Conservation (phyloP, 2,888 invertebrate genomes). For the Eledona agricola region DNA sequence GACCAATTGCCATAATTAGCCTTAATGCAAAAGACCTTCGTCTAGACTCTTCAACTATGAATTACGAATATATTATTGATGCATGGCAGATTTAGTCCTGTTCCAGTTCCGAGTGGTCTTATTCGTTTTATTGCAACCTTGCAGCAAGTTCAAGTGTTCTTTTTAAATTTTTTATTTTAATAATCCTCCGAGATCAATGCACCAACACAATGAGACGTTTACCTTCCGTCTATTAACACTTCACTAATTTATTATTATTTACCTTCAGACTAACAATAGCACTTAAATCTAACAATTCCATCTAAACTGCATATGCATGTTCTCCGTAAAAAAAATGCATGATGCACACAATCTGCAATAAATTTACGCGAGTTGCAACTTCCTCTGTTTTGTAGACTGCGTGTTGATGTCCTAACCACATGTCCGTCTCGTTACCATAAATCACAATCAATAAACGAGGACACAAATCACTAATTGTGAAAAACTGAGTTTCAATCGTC, state of each 20-base stretch:
- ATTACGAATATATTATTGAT: conserved; percentile 30
- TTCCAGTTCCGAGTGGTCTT: conserved; percentile 5
- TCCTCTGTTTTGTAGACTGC: conserved; percentile 3
- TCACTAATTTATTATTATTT: conserved; percentile 7
- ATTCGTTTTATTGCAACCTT: too few relatives aligned
- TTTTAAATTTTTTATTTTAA: too few relatives aligned
- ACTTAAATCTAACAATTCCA: conserved; percentile 13
- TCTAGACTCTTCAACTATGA: conserved; percentile 6
- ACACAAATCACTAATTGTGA: conserved; percentile 1
- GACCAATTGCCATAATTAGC: conserved; percentile 16
- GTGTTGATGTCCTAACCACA: conserved; percentile 15
- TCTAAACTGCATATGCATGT: conserved; percentile 15
- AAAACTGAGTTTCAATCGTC: background rate
- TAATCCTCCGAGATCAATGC: conserved; percentile 14
- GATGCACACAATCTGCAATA: conserved; percentile 18
- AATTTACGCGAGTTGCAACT: conserved; percentile 17
- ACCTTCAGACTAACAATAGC: conserved; percentile 6
- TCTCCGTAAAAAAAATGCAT: conserved; percentile 5
- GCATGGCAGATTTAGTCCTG: conserved; percentile 15
- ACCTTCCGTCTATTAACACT: conserved; percentile 1
- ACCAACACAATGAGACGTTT: conserved; percentile 20
- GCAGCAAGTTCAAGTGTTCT: too few relatives aligned
- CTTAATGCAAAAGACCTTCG: conserved; percentile 24
- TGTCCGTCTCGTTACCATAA: conserved; percentile 7
- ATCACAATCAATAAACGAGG: background rate